Evolutionary conservation across 2,113 vertebrate genomes (phyloP).

Genomic region (Rhea americana): DNA sequence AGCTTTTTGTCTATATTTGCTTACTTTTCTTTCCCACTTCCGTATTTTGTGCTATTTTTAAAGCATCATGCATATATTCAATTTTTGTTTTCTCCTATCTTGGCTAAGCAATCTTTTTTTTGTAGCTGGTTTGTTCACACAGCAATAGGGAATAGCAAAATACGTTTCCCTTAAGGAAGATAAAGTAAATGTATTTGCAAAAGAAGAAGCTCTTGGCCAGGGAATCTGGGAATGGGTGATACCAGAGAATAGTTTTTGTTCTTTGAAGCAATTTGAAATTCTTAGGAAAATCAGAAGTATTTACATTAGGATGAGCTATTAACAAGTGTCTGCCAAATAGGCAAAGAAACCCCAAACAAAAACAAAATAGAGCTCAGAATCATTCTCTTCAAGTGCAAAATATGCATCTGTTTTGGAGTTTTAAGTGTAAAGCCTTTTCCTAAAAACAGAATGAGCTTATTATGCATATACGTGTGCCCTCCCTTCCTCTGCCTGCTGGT

Average conservation of each 20-base stretch:
- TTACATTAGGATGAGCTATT: background rate
- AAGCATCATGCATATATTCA: background rate
- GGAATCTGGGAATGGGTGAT: background rate
- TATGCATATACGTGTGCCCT: background rate
- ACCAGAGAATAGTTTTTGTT: background rate
- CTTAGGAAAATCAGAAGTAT: background rate
- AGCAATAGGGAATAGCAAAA: background rate
- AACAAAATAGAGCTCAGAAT: background rate
- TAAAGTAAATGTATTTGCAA: background rate
- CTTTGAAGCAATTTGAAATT: background rate
- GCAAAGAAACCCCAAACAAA: background rate
- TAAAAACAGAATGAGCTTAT: background rate
- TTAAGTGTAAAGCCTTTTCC: background rate
- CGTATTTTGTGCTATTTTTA: background rate
- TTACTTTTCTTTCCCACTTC: background rate
- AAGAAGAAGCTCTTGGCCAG: background rate
- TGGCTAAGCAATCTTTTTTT: background rate
- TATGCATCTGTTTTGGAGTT: background rate
- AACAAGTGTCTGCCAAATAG: background rate
- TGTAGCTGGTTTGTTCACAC: background rate
- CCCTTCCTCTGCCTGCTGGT: background rate
- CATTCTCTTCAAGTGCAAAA: background rate
- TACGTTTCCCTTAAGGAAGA: background rate
- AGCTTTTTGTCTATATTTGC: background rate
- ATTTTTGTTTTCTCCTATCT: background rate